phyloP scores from a whole-genome alignment of 2,888 invertebrate species.

The Notodromas monacha region DNA sequence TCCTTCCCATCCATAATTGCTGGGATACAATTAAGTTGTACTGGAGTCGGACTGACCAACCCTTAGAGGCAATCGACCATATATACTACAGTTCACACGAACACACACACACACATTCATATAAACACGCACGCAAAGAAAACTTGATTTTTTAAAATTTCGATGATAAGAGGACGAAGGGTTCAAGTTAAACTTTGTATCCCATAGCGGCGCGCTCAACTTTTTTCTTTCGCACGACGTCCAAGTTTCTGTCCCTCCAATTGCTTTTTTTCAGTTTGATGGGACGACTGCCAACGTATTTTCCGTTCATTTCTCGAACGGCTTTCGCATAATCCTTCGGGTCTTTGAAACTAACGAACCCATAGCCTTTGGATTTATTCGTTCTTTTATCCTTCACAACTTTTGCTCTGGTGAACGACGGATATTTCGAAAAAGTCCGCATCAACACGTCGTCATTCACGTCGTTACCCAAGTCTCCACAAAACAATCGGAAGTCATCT shows the following conservation, averaged over 20 bases:
- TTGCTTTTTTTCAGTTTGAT: slow-evolving; percentile 86
- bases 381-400: slow-evolving; percentile 83
- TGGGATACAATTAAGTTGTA: slow-evolving; percentile 47
- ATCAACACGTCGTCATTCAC: slow-evolving; percentile 91
- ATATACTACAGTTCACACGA: no score
- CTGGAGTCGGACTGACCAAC: slow-evolving; percentile 44
- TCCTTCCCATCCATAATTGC: slow-evolving; percentile 41
- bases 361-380: slow-evolving; percentile 93
- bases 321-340: slow-evolving; percentile 89
- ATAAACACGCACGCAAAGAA: slow-evolving; percentile 1
- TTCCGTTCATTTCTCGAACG: slow-evolving; percentile 99
- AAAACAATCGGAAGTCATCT: slow-evolving; percentile 91
- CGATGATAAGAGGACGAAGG: neutral
- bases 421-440: slow-evolving; percentile 70
- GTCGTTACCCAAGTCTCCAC: slow-evolving; percentile 96
- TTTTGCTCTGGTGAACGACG: slow-evolving; percentile 70
- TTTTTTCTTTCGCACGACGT: slow-evolving; percentile 74
- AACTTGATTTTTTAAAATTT: neutral
- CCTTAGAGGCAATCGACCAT: no score
- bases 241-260: slow-evolving; percentile 74
- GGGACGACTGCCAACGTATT: slow-evolving; percentile 92
- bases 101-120: no score
- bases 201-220: slow-evolving; percentile 60
- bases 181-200: slow-evolving; percentile 10
- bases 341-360: slow-evolving; percentile 91